These are phyloP conservation scores for Takifugu bimaculatus DNA, from an alignment of 2,113 vertebrate genomes.

Conservation along the genomic window DNA sequence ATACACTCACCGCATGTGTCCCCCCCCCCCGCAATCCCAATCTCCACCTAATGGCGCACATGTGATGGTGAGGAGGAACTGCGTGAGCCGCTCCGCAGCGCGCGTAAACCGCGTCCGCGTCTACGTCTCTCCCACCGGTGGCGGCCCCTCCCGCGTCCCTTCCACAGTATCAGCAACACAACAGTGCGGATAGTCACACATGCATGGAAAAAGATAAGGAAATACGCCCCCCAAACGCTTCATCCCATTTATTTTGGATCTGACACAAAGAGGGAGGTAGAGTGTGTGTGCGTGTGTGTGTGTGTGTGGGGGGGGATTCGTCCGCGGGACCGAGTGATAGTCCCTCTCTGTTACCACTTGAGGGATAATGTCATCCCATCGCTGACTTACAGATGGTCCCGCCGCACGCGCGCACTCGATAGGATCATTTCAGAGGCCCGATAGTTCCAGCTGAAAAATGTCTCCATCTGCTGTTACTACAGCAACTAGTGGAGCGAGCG, in stretches of 20 bases:
- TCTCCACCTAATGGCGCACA: conserved; percentile 25
- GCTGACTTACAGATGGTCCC: conserved; percentile 47
- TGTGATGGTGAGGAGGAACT: conserved; percentile 24
- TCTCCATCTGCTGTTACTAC: conserved; percentile 67
- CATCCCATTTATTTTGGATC: conserved; percentile 5
- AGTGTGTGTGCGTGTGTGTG: too few species aligned
- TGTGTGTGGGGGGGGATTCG: conserved; percentile 17
- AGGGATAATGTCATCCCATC: conserved; percentile 44
- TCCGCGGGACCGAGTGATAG: conserved; percentile 1
- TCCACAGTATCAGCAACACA: conserved; percentile 10
- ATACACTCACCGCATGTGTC: conserved; percentile 16
- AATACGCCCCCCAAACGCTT: conserved; percentile 33
- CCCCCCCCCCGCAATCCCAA: conserved; percentile 20
- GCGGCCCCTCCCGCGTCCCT: conserved; percentile 4
- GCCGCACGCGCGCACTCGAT: conserved; percentile 45
- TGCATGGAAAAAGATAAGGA: conserved; percentile 52
- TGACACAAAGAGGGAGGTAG: conserved; percentile 13
- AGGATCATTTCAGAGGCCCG: conserved; percentile 35
- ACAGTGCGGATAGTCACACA: conserved; percentile 18
- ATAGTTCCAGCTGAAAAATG: conserved; percentile 50
- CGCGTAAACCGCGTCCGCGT: too few species aligned
- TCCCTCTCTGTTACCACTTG: conserved; percentile 50
- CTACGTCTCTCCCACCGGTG: conserved; percentile 15
- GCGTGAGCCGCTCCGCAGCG: conserved; percentile 33
- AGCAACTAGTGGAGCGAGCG: conserved; percentile 14